Evolutionary conservation across 2,113 vertebrate species (phyloP).

Genomic region (Platanista minor): DNA sequence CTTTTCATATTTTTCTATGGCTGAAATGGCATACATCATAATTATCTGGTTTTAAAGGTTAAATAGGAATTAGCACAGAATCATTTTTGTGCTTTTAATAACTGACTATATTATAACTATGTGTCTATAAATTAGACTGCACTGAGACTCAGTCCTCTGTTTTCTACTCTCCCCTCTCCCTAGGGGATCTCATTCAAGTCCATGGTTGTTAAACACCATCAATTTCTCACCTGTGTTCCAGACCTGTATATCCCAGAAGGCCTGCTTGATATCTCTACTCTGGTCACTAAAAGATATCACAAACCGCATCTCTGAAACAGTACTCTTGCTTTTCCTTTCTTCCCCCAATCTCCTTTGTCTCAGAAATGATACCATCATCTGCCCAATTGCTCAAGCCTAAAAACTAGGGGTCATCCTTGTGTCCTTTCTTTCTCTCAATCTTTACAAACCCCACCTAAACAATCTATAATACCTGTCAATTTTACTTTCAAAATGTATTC

Average conservation of each 20-base stretch:
- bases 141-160: neutral
- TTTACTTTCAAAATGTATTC: conserved; percentile 17
- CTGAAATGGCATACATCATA: neutral
- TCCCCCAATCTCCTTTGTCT: neutral
- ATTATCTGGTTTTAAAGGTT: conserved; percentile 13
- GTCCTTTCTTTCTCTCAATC: neutral
- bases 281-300: neutral
- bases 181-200: neutral
- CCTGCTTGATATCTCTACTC: neutral
- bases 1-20: neutral
- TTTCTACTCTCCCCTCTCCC: neutral
- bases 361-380: neutral
- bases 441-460: neutral
- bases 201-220: neutral
- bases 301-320: neutral
- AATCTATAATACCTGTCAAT: neutral
- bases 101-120: neutral
- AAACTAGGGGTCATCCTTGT: neutral
- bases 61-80: neutral
- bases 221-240: neutral
- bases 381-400: neutral
- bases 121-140: neutral
- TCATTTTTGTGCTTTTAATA: conserved; percentile 10
- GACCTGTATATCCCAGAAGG: neutral
- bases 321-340: neutral